These are phyloP conservation scores for Scomber japonicus DNA, from an alignment of 2,113 vertebrate genomes.

Conservation along the genomic window DNA sequence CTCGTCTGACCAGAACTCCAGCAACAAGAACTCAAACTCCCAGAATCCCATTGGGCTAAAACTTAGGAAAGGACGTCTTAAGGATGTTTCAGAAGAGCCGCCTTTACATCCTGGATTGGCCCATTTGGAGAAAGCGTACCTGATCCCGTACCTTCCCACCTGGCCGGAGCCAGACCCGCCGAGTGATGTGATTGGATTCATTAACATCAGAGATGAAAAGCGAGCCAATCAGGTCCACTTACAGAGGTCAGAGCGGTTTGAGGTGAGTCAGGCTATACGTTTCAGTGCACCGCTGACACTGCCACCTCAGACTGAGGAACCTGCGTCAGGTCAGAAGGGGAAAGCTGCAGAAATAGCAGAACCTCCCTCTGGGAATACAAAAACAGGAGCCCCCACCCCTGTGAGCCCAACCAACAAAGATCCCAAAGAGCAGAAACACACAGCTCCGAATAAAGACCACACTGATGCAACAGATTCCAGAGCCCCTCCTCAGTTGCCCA, in stretches of 20 bases:
- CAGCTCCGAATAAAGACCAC: slow-evolving; percentile 17
- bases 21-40: slow-evolving; percentile 76
- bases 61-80: slow-evolving; percentile 69
- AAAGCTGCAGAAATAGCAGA: background rate
- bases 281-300: slow-evolving; percentile 76
- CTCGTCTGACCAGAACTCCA: slow-evolving; percentile 87
- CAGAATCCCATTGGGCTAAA: slow-evolving; percentile 72
- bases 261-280: slow-evolving; percentile 88
- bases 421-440: background rate
- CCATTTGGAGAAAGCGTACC: slow-evolving; percentile 90
- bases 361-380: slow-evolving; percentile 7
- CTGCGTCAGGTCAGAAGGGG: background rate
- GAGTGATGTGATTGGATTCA: slow-evolving; percentile 95
- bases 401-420: slow-evolving; percentile 35
- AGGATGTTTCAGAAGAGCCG: slow-evolving; percentile 55
- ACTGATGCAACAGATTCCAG: slow-evolving; percentile 45
- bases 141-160: slow-evolving; percentile 94
- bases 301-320: slow-evolving; percentile 5
- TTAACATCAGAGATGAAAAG: slow-evolving; percentile 90
- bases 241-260: slow-evolving; percentile 85
- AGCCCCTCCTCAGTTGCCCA: slow-evolving; percentile 19
- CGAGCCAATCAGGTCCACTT: slow-evolving; percentile 83
- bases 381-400: slow-evolving; percentile 1
- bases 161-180: slow-evolving; percentile 96
- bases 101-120: slow-evolving; percentile 91